Percentiles rank a stretch among this genome's conserved stretches.
phyloP scores from a whole-genome alignment of 2,113 vertebrate species.

The Peromyscus leucopus region DNA sequence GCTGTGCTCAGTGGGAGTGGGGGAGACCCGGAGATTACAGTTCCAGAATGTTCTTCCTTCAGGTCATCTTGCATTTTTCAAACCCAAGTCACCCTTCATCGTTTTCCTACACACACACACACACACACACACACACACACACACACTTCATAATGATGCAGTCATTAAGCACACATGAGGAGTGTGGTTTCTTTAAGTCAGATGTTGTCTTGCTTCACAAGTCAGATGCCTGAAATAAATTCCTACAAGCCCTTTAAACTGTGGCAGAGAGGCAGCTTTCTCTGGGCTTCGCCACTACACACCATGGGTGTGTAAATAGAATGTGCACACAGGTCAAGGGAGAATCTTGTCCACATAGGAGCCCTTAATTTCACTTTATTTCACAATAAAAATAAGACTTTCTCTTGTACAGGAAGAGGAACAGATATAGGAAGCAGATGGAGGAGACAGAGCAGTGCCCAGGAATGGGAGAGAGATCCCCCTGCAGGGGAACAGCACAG shows the following conservation, averaged over 20 bases:
- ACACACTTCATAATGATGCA: constrained; percentile 25
- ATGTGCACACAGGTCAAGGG: not conserved
- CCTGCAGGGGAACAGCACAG: not conserved
- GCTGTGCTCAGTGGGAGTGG: constrained; percentile 65
- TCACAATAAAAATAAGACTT: constrained; percentile 35
- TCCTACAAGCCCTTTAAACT: constrained; percentile 59
- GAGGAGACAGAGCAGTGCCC: not conserved
- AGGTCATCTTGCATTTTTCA: not conserved
- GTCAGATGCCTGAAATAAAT: constrained; percentile 75
- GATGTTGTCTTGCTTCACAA: constrained; percentile 71
- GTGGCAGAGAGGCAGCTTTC: constrained; percentile 17
- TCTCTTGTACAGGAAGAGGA: not conserved
- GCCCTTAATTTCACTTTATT: constrained; percentile 35
- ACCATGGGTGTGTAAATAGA: not conserved
- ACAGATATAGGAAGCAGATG: not conserved
- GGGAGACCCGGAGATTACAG: constrained; percentile 23
- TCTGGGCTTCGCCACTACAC: not conserved
- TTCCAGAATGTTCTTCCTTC: constrained; percentile 71
- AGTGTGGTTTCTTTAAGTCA: constrained; percentile 76
- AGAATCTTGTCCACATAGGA: not conserved
- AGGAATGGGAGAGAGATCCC: not conserved
- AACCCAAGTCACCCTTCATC: constrained; percentile 36
- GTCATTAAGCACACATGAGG: constrained; percentile 67
- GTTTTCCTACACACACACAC: not conserved
- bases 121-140: not conserved